These are phyloP conservation scores for Gobiocypris rarus DNA, from an alignment of 2,113 vertebrate species.

Conservation along the genomic window DNA sequence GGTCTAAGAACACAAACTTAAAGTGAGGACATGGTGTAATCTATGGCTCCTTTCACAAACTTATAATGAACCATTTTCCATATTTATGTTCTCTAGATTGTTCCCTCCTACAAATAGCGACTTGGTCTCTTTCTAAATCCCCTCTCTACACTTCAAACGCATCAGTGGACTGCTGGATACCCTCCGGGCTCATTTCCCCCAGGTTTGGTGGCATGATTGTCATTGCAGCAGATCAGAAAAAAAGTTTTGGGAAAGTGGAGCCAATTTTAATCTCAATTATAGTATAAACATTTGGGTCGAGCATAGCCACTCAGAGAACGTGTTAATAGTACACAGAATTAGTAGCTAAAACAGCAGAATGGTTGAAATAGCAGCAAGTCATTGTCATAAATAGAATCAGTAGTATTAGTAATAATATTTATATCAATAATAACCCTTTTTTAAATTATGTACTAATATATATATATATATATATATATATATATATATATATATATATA, in stretches of 20 bases:
- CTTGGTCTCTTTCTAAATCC: conserved; percentile 52
- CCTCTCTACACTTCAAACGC: conserved; percentile 37
- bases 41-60: not conserved
- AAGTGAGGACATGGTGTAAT: not conserved
- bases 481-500: no score
- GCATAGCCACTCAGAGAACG: not conserved
- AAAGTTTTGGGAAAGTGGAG: conserved; percentile 45
- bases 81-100: conserved; percentile 54
- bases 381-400: not conserved
- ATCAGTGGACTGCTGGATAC: conserved; percentile 48
- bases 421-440: not conserved
- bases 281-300: conserved; percentile 41
- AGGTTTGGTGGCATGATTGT: conserved; percentile 46
- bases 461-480: no score
- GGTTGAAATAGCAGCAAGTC: not conserved
- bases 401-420: not conserved
- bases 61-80: conserved; percentile 57
- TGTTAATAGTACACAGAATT: not conserved
- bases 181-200: conserved; percentile 47
- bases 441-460: not conserved
- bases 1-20: conserved; percentile 42
- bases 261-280: conserved; percentile 46
- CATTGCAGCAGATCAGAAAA: conserved; percentile 24
- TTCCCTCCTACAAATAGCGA: conserved; percentile 57
- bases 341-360: not conserved